A percentile compares a stretch with the other conserved stretches of the same genome.
These are phyloP conservation scores for Scaptomyza hsui DNA, from an alignment of 1,140 invertebrate genomes.

Conservation along the genomic window DNA sequence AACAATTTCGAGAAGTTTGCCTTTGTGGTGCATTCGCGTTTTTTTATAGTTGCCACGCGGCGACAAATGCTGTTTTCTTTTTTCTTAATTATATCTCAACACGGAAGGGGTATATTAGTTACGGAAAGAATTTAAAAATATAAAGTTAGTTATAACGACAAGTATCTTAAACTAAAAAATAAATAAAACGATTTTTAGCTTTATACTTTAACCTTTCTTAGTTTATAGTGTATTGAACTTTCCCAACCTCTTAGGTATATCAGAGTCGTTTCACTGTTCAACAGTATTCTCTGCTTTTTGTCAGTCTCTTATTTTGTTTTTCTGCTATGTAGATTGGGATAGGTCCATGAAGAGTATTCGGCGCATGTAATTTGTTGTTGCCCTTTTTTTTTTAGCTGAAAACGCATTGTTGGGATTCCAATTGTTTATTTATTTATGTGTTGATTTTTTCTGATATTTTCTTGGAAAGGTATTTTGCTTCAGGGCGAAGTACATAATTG, in stretches of 20 bases:
- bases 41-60: conserved; percentile 36
- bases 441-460: background rate
- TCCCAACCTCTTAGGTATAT: conserved; percentile 7
- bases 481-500: background rate
- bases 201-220: background rate
- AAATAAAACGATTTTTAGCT: too few species aligned
- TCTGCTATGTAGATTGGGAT: conserved; percentile 35
- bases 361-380: conserved; percentile 13
- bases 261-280: background rate
- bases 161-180: too few species aligned
- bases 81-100: background rate
- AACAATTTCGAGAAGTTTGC: conserved; percentile 79
- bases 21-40: conserved; percentile 67
- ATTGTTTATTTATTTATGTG: background rate
- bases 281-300: background rate
- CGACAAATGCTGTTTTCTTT: conserved; percentile 17
- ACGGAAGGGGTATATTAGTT: conserved; percentile 12
- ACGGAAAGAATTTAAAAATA: background rate
- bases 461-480: background rate
- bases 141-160: background rate
- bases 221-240: background rate
- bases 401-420: conserved; percentile 20
- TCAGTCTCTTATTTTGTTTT: conserved; percentile 16
- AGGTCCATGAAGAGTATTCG: conserved; percentile 49
- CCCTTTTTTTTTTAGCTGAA: conserved; percentile 23